Percentiles rank a stretch among this genome's conserved stretches.
These are phyloP conservation scores for Ophion obscuratus DNA, from an alignment of 2,888 invertebrate genomes.

Conservation along the genomic window DNA sequence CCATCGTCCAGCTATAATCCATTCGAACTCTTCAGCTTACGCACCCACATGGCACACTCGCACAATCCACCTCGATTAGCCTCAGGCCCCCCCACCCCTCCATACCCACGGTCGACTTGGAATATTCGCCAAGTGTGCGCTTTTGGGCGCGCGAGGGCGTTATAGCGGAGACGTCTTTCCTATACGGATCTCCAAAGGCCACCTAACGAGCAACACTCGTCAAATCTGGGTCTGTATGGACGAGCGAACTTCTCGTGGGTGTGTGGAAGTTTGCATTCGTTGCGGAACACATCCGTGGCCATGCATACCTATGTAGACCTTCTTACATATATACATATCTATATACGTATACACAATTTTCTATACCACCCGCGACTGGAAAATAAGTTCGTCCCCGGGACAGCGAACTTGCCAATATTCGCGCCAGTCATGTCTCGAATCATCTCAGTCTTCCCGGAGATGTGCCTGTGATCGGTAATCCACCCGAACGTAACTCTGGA, in stretches of 20 bases:
- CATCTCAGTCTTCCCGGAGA: conserved; percentile 80
- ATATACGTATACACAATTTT: conserved; percentile 69
- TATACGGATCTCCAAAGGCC: conserved; percentile 46
- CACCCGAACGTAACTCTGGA: conserved; percentile 40
- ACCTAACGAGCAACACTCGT: conserved; percentile 56
- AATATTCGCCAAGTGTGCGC: conserved; percentile 14
- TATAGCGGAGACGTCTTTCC: conserved; percentile 1
- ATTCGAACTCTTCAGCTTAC: not conserved
- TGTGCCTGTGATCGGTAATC: conserved; percentile 78
- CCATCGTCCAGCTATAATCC: conserved; percentile 60
- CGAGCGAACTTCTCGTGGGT: not conserved
- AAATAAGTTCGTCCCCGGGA: conserved; percentile 73
- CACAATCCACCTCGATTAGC: not conserved
- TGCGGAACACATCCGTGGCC: not conserved
- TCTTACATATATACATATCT: not conserved
- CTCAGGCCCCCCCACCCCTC: conserved; percentile 20
- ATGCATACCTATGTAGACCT: not conserved
- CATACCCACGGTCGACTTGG: not conserved
- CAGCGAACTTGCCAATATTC: conserved; percentile 73
- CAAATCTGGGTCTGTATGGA: conserved; percentile 34
- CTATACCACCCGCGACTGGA: conserved; percentile 73
- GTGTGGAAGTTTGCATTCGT: conserved; percentile 21
- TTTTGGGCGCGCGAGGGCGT: conserved; percentile 56
- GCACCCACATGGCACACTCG: not conserved
- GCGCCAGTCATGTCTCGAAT: conserved; percentile 68